A percentile compares a stretch with the other conserved stretches of the same genome.
These are phyloP conservation scores for Raja brachyura DNA, from an alignment of 2,113 vertebrate species.

Conservation along the genomic window DNA sequence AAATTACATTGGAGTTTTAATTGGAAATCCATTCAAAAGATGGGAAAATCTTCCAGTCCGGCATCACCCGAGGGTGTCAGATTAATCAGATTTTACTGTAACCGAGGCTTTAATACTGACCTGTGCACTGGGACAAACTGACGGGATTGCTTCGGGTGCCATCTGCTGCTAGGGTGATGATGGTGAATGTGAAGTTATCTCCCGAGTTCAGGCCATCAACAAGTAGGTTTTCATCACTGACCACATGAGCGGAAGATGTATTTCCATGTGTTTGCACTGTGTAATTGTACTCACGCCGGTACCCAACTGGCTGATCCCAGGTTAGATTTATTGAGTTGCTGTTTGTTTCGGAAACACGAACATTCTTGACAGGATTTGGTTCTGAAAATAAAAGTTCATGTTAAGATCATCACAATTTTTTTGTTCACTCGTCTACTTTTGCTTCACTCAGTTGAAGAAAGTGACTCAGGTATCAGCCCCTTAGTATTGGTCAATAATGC, in stretches of 20 bases:
- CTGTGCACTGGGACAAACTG: not conserved
- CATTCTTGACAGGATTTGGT: slow-evolving; percentile 1
- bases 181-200: not conserved
- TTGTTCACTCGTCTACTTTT: not conserved
- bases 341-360: too few relatives aligned
- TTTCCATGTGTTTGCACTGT: not conserved
- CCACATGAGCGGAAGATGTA: not conserved
- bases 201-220: not conserved
- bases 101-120: not conserved
- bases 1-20: too few relatives aligned
- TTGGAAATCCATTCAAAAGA: too few relatives aligned
- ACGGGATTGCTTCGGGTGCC: not conserved
- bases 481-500: too few relatives aligned
- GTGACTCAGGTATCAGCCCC: not conserved
- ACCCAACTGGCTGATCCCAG: slow-evolving; percentile 47
- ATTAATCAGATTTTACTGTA: too few relatives aligned
- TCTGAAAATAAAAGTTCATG: not conserved
- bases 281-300: slow-evolving; percentile 45
- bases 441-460: not conserved
- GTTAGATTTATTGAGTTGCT: slow-evolving; percentile 42
- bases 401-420: not conserved
- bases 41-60: too few relatives aligned
- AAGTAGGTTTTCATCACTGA: not conserved
- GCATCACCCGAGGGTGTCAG: too few relatives aligned
- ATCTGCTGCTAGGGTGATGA: not conserved